These are phyloP conservation scores for Xiphias gladius DNA, from an alignment of 2,113 vertebrate genomes.

Conservation along the genomic window DNA sequence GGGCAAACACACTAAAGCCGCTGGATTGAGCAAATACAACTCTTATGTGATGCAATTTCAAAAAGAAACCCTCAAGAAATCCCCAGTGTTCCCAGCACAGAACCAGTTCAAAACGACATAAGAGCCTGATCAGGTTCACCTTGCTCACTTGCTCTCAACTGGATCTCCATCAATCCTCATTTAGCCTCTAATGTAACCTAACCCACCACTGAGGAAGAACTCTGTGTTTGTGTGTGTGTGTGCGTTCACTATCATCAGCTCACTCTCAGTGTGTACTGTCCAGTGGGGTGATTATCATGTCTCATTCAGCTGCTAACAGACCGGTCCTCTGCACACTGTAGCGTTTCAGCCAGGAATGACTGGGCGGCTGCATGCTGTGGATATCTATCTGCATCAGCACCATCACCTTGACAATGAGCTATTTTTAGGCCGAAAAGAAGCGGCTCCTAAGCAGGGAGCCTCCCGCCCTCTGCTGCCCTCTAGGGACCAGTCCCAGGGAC, in stretches of 20 bases:
- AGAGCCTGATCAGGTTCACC: slow-evolving; percentile 6
- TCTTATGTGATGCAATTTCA: not conserved
- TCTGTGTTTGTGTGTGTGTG: not conserved
- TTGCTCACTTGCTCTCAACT: slow-evolving; percentile 1
- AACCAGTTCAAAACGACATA: not conserved
- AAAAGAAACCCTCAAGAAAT: not conserved
- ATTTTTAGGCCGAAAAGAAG: slow-evolving; percentile 33
- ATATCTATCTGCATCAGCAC: slow-evolving; percentile 17
- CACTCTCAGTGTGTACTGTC: not conserved
- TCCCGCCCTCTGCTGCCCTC: slow-evolving; percentile 29
- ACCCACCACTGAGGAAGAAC: slow-evolving; percentile 26
- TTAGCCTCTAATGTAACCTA: slow-evolving; percentile 54
- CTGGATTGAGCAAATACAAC: not conserved
- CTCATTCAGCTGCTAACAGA: not conserved
- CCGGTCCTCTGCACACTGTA: no score
- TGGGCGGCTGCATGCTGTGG: not conserved
- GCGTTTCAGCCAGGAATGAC: not conserved
- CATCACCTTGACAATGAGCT: slow-evolving; percentile 47
- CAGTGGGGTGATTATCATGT: not conserved
- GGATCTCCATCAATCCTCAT: slow-evolving; percentile 48
- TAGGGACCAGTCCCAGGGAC: no score
- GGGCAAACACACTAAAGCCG: not conserved
- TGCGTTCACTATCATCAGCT: not conserved
- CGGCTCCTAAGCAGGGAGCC: not conserved
- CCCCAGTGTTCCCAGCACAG: not conserved